Evolutionary conservation across 2,888 invertebrate species (phyloP).

Genomic region (Lasioglossum oenotherae): DNA sequence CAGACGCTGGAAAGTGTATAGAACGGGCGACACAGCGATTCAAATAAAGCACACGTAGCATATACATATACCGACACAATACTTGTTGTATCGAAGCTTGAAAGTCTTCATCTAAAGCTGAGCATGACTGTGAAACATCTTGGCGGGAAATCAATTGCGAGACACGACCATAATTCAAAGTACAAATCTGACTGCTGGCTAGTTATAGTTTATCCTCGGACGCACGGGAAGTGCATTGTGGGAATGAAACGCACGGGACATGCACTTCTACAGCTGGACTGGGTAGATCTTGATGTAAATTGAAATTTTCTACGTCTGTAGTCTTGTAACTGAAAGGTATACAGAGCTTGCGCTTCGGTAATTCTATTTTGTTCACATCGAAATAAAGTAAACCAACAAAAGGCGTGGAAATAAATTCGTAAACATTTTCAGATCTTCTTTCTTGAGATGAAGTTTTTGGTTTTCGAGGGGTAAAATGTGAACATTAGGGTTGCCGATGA

Average conservation of each 20-base stretch:
- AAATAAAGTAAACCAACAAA: background rate
- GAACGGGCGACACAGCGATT: background rate
- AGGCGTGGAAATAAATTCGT: background rate
- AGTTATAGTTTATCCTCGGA: conserved; percentile 40
- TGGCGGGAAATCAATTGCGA: conserved; percentile 64
- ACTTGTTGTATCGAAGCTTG: conserved; percentile 13
- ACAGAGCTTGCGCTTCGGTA: background rate
- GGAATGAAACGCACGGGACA: background rate
- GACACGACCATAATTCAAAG: conserved; percentile 20
- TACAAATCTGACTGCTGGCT: conserved; percentile 10
- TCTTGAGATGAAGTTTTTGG: background rate
- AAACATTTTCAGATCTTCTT: background rate
- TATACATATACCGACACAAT: too few relatives aligned
- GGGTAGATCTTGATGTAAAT: background rate
- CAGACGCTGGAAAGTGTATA: background rate
- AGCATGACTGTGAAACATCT: conserved; percentile 23
- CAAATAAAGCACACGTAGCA: background rate
- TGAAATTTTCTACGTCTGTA: background rate
- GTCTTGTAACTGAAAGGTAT: background rate
- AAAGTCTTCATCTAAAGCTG: conserved; percentile 35
- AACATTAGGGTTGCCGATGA: background rate
- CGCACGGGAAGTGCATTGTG: background rate
- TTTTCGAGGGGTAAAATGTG: background rate
- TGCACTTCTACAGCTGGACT: background rate
- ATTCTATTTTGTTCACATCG: background rate